phyloP scores from a whole-genome alignment of 2,797 vertebrate species.

The Melanotaenia trifasciata region DNA sequence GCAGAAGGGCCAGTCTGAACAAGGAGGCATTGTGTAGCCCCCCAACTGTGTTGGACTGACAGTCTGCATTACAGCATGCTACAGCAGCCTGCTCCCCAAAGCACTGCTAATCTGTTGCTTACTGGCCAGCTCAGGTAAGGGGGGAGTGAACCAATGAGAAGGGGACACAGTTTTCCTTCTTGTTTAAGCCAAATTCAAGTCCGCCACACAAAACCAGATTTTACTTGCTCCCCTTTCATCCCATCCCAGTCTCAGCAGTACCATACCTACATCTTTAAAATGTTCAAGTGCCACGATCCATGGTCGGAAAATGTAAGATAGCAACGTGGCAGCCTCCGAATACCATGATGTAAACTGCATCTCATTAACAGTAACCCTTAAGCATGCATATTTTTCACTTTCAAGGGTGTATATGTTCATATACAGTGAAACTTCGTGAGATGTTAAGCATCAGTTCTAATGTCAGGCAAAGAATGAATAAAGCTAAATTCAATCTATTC shows the following conservation, averaged over 20 bases:
- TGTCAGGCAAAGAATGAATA: no score
- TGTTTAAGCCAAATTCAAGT: constrained; percentile 15
- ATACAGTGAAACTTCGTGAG: no score
- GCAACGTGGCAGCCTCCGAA: not conserved
- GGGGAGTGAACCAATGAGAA: constrained; percentile 14
- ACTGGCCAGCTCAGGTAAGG: constrained; percentile 61
- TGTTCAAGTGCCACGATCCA: not conserved
- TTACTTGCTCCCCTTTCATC: not conserved
- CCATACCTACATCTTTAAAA: not conserved
- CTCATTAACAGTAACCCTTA: not conserved
- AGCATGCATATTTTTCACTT: not conserved
- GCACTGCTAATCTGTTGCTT: constrained; percentile 73
- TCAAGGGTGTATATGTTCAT: no score
- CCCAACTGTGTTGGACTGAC: constrained; percentile 78
- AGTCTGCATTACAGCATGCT: constrained; percentile 78
- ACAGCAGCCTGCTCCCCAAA: constrained; percentile 69
- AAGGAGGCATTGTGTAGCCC: constrained; percentile 80
- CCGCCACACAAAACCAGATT: not conserved
- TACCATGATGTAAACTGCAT: not conserved
- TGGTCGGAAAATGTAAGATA: not conserved
- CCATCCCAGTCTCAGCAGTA: not conserved
- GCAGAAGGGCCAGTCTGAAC: constrained; percentile 70
- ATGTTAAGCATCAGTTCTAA: no score
- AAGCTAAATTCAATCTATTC: no score
- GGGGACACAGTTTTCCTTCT: constrained; percentile 6